Evolutionary conservation across 1,140 invertebrate genomes (phyloP), one percentile per base, ranked within the genome.

Genomic region (Acyrthosiphon pisum): DNA sequence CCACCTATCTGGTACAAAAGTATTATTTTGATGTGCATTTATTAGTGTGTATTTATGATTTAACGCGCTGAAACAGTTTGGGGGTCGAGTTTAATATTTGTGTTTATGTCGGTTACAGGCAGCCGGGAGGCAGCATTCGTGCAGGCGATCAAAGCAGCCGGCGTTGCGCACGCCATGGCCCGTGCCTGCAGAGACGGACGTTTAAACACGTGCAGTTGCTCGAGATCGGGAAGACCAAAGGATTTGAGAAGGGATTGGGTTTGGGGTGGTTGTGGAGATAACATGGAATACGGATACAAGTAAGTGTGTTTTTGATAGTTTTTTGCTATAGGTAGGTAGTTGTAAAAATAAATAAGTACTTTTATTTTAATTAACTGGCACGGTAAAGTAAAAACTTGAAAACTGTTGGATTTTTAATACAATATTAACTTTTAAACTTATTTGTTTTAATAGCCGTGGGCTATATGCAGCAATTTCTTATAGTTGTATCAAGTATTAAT

Each of bases 231-330:
- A 7, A 95, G 98, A 93, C 98, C 98, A 0, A 96, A 97, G 94
- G 97, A 98, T 94, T 95, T 99, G 9, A 97, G 98, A 93, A 96
- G 96, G 53, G 98, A 99, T 94, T 99, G 98, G 98, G 97, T 98
- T 41, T 99, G 99, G 99, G 98, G 98, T n/a, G 99, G 98, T 6
- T 99, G 98, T 94, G 98, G 98, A 1, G 98, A 99, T 95, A 98
- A 99, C 95, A 96, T 99, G 41, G 98, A 99, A 95, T 99, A 99
- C 95, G 98, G 98, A 88, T 99, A 99, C 96, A 98, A 98, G 97
- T 98, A 95, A 96, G 97, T 48, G 30, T 88, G 83, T 86, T 41
- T 37, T 84, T 41, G 83, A 11, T 84, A 11, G 37, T 84, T 26
- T 41, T 41, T 96, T 22, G 14, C 30, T 30, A 56, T 46, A 11